A percentile compares a stretch with the other conserved stretches of the same genome.
phyloP scores from a whole-genome alignment of 2,888 invertebrate species.

The Tetragonula carbonaria region DNA sequence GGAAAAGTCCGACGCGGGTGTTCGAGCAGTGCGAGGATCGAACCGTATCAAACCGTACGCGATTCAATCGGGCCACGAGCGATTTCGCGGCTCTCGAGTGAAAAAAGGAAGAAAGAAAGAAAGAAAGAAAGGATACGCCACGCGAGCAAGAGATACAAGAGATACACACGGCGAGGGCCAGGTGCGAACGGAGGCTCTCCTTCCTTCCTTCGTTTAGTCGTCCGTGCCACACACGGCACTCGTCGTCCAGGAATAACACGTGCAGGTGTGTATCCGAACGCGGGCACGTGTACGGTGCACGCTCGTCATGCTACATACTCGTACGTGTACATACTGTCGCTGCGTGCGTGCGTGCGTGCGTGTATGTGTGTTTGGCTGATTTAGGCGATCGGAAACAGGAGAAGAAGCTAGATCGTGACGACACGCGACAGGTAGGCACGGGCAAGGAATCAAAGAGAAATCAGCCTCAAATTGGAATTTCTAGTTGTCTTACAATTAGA shows the following conservation, averaged over 20 bases:
- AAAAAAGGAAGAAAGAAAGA: background rate
- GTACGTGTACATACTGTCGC: background rate
- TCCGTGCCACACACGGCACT: background rate
- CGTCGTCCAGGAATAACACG: slow-evolving; percentile 62
- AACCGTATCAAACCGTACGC: background rate
- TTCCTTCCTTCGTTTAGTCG: background rate
- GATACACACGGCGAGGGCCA: slow-evolving; percentile 32
- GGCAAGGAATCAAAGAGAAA: background rate
- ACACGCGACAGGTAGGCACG: slow-evolving; percentile 17
- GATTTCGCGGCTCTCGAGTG: slow-evolving; percentile 25
- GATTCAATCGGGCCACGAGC: slow-evolving; percentile 18
- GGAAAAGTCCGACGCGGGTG: slow-evolving; percentile 21
- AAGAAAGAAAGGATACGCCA: slow-evolving; percentile 4
- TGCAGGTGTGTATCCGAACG: slow-evolving; percentile 67
- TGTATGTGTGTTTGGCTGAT: slow-evolving; percentile 11
- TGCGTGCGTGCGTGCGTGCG: slow-evolving; percentile 2
- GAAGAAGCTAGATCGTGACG: background rate
- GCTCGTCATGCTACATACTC: slow-evolving; percentile 23
- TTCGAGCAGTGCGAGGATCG: slow-evolving; percentile 25
- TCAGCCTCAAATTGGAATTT: background rate
- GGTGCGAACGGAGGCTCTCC: slow-evolving; percentile 32
- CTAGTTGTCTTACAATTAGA: background rate
- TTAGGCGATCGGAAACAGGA: background rate
- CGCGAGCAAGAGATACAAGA: slow-evolving; percentile 13
- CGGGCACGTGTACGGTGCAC: slow-evolving; percentile 57